These are phyloP conservation scores for Speoplatyrhinus poulsoni DNA, from an alignment of 2,113 vertebrate genomes.

Conservation along the genomic window DNA sequence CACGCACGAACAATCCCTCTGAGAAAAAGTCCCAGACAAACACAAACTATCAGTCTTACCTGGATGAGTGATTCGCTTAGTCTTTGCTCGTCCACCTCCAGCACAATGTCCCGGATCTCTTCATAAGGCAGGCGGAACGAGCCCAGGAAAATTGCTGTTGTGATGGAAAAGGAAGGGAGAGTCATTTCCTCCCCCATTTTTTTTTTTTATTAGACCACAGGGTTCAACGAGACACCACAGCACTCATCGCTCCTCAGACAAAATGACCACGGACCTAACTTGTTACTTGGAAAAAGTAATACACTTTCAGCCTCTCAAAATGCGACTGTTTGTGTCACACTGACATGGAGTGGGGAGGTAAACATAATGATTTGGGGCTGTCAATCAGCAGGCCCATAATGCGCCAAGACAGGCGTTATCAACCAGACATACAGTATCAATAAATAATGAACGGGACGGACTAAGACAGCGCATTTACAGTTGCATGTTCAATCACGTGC, in stretches of 20 bases:
- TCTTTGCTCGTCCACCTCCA: constrained; percentile 91
- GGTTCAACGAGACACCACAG: constrained; percentile 58
- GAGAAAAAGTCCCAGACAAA: neutral
- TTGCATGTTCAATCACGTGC: no score
- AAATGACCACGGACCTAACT: constrained; percentile 62
- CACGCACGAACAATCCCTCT: neutral
- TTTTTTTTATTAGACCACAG: constrained; percentile 41
- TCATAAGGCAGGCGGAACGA: constrained; percentile 97
- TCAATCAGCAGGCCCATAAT: neutral
- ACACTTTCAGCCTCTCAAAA: constrained; percentile 31
- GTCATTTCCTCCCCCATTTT: constrained; percentile 59
- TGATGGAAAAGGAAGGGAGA: constrained; percentile 67
- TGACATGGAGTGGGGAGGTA: constrained; percentile 27
- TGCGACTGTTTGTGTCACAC: constrained; percentile 35
- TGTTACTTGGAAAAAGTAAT: constrained; percentile 56
- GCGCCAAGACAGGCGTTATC: neutral
- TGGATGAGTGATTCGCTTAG: constrained; percentile 95
- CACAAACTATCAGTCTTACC: constrained; percentile 76
- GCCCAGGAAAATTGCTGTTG: constrained; percentile 94
- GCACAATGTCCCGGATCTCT: constrained; percentile 92
- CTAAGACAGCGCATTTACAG: neutral
- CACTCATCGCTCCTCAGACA: constrained; percentile 50
- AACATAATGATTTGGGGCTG: constrained; percentile 26
- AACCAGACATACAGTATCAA: neutral
- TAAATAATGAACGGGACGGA: neutral